Evolutionary conservation across 2,888 invertebrate genomes (phyloP).

Genomic region (Apotomis betuletana): DNA sequence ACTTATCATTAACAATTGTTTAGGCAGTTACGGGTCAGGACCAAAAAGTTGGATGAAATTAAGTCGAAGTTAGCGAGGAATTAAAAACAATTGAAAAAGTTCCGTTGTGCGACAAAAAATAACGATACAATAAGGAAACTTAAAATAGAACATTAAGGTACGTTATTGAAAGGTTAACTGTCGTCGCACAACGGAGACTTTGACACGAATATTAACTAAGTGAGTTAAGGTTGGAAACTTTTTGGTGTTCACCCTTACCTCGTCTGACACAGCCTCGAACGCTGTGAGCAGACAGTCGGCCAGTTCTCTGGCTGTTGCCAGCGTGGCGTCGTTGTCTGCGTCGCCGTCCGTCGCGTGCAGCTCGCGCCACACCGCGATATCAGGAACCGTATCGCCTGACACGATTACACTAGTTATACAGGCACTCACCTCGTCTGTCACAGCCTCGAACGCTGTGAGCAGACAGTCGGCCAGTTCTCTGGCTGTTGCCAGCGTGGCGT

Average conservation of each 20-base stretch:
- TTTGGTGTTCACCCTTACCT: not conserved
- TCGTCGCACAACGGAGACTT: too few relatives aligned
- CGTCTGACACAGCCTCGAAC: not conserved
- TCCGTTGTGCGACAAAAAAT: too few relatives aligned
- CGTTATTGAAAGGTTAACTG: too few relatives aligned
- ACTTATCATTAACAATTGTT: too few relatives aligned
- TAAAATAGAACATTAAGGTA: too few relatives aligned
- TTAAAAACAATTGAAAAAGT: too few relatives aligned
- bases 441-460: not conserved
- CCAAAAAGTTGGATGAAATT: too few relatives aligned
- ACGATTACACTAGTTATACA: not conserved
- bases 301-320: not conserved
- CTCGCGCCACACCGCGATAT: slow-evolving; percentile 29
- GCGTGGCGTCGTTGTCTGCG: slow-evolving; percentile 6
- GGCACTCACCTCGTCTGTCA: not conserved
- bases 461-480: slow-evolving; percentile 13
- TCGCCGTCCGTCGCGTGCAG: not conserved
- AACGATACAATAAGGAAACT: too few relatives aligned
- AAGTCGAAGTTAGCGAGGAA: too few relatives aligned
- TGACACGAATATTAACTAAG: too few relatives aligned
- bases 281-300: slow-evolving; percentile 1
- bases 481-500: not conserved
- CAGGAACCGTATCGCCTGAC: slow-evolving; percentile 32
- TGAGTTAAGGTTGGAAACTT: too few relatives aligned
- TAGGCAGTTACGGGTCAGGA: not conserved